Percentiles rank a stretch among this genome's conserved stretches.
Conservation (phyloP, 2,888 invertebrate species). For the Drosophila hamatofila region DNA sequence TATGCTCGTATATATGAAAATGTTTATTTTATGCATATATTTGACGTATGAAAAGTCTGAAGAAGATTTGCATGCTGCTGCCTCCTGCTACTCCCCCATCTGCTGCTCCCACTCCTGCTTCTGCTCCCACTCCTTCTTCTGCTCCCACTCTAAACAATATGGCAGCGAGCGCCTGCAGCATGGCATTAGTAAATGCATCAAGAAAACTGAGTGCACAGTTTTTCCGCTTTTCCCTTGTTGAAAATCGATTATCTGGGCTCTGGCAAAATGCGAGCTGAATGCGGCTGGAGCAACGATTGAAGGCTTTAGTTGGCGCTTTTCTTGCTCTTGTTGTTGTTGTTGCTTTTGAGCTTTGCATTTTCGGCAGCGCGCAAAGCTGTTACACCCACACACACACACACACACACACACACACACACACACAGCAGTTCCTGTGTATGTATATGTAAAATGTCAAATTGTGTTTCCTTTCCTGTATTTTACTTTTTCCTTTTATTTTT, state of each 20-base stretch:
- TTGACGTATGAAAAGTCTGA: constrained; percentile 12
- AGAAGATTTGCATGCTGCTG: constrained; percentile 1
- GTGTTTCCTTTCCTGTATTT: constrained; percentile 2
- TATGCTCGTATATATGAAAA: constrained; percentile 10
- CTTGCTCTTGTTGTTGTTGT: constrained; percentile 16
- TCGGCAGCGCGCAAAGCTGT: constrained; percentile 53
- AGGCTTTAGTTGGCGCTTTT: constrained; percentile 18
- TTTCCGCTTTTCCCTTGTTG: constrained; percentile 22
- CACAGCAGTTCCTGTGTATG: constrained; percentile 2
- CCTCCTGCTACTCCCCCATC: background rate
- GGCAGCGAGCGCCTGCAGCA: constrained; percentile 12
- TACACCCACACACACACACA: constrained; percentile 37
- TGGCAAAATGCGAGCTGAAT: background rate
- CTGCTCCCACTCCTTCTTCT: background rate
- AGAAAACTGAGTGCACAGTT: constrained; percentile 45
- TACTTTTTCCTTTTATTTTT: too few species aligned
- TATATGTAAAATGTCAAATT: constrained; percentile 63
- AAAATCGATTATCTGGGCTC: constrained; percentile 52
- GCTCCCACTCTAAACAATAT: background rate
- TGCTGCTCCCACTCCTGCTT: background rate
- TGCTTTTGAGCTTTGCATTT: constrained; percentile 53
- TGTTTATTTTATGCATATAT: constrained; percentile 22
- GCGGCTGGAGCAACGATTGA: constrained; percentile 6
- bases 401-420: constrained; percentile 38
- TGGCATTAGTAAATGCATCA: constrained; percentile 38